Percentiles rank a stretch among this genome's conserved stretches.
Evolutionary conservation across 2,888 invertebrate genomes (phyloP).

Genomic region (Siphlonurus alternatus): DNA sequence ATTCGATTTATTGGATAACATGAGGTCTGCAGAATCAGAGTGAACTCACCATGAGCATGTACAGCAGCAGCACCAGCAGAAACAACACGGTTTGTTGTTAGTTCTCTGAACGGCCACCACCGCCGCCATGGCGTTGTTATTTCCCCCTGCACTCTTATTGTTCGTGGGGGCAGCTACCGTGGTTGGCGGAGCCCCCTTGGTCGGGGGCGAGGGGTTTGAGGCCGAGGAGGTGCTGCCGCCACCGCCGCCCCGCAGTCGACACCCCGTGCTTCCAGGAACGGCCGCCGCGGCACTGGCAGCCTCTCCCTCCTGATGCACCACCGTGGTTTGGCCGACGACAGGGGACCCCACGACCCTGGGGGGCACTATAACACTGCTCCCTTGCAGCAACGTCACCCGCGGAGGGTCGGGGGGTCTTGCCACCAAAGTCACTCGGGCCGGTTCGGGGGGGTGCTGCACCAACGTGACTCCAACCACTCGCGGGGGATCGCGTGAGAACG

Average conservation of each 20-base stretch:
- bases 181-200: neutral
- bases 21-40: too few species aligned
- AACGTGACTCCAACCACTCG: neutral
- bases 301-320: too few species aligned
- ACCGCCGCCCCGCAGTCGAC: neutral
- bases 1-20: too few species aligned
- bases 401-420: neutral
- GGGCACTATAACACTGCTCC: too few species aligned
- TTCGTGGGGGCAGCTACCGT: neutral
- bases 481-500: too few species aligned
- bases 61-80: conserved; percentile 54
- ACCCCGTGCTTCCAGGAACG: neutral
- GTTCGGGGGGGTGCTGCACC: neutral
- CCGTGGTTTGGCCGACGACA: too few species aligned
- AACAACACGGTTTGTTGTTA: conserved; percentile 37
- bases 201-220: neutral
- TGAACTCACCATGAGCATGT: conserved; percentile 45
- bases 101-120: neutral
- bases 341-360: too few species aligned
- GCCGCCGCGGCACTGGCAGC: neutral
- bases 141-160: neutral
- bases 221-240: neutral
- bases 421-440: neutral
- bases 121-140: neutral
- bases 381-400: neutral